These are phyloP conservation scores for Bubalus kerabau DNA, from an alignment of 2,113 vertebrate genomes.

Conservation along the genomic window DNA sequence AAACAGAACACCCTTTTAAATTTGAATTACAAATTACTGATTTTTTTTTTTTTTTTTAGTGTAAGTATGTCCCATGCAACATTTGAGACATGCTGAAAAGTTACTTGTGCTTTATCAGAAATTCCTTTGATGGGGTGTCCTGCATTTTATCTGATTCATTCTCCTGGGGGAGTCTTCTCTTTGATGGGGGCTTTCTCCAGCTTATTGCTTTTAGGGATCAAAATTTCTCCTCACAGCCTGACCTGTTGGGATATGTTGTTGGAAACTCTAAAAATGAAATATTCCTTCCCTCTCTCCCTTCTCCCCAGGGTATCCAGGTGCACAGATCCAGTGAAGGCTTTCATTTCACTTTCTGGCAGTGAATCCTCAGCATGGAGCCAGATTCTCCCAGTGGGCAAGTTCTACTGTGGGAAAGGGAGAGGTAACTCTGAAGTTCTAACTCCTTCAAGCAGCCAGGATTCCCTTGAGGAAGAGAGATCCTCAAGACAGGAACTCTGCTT, in stretches of 20 bases:
- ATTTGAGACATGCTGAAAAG: background rate
- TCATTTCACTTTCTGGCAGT: slow-evolving; percentile 51
- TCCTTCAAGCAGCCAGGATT: background rate
- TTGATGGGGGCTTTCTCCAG: slow-evolving; percentile 1
- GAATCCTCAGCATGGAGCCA: slow-evolving; percentile 29
- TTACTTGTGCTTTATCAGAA: background rate
- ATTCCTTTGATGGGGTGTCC: background rate
- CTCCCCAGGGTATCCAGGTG: slow-evolving; percentile 68
- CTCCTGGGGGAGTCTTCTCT: background rate
- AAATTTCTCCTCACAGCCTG: slow-evolving; percentile 3
- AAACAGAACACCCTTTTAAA: background rate
- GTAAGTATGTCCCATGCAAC: background rate
- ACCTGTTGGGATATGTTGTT: slow-evolving; percentile 46
- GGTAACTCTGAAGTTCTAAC: background rate
- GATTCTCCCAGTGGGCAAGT: slow-evolving; percentile 20
- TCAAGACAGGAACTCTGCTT: background rate
- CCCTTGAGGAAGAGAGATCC: background rate
- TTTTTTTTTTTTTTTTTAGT: background rate
- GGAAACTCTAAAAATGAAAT: slow-evolving; percentile 53
- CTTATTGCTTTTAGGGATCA: slow-evolving; percentile 11
- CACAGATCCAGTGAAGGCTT: slow-evolving; percentile 21
- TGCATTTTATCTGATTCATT: background rate
- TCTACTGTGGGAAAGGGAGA: background rate
- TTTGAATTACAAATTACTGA: background rate
- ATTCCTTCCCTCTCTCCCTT: slow-evolving; percentile 32